phyloP scores from a whole-genome alignment of 1,140 invertebrate genomes.

The Drosophila nasuta region DNA sequence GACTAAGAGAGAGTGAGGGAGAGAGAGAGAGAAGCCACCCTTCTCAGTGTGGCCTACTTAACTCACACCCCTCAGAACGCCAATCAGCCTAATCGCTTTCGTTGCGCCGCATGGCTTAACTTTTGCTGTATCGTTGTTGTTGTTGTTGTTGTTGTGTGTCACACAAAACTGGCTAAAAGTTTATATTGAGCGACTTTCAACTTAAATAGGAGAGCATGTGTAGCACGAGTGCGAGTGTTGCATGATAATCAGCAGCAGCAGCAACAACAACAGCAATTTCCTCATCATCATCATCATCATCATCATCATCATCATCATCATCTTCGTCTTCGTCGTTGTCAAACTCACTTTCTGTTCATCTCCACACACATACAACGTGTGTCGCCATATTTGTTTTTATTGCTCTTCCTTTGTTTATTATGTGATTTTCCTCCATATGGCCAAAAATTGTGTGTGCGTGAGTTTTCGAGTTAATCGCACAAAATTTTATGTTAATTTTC shows the following conservation, averaged over 20 bases:
- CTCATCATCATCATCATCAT: conserved; percentile 44
- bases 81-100: conserved; percentile 81
- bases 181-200: conserved; percentile 54
- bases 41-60: not conserved
- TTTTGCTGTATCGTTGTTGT: conserved; percentile 52
- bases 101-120: conserved; percentile 77
- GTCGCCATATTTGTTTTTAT: conserved; percentile 80
- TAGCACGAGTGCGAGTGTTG: conserved; percentile 44
- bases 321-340: conserved; percentile 34
- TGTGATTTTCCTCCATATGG: conserved; percentile 77
- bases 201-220: conserved; percentile 49
- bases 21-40: conserved; percentile 23
- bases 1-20: not conserved
- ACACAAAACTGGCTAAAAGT: conserved; percentile 38
- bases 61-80: conserved; percentile 14
- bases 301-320: conserved; percentile 47
- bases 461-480: conserved; percentile 76
- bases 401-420: conserved; percentile 79
- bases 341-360: conserved; percentile 16
- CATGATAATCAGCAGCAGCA: conserved; percentile 63
- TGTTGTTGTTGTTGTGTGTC: not conserved
- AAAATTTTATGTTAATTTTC: conserved; percentile 84
- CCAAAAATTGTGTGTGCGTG: conserved; percentile 59
- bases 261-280: not conserved
- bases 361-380: conserved; percentile 35